Conservation (phyloP, 2,113 vertebrate species). For the Gavia stellata region DNA sequence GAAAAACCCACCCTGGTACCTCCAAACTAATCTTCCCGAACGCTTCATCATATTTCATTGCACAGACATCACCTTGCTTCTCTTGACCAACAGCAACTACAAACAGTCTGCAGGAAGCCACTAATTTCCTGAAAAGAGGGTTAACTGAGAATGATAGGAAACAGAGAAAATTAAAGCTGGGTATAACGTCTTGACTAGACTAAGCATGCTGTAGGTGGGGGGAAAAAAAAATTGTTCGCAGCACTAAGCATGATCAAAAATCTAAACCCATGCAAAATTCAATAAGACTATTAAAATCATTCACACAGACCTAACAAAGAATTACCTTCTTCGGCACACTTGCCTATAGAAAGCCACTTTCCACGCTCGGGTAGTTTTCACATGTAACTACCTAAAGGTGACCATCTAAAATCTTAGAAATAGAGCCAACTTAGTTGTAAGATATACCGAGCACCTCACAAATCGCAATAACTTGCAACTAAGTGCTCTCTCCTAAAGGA, state of each 20-base stretch:
- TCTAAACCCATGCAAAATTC: neutral
- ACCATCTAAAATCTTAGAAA: neutral
- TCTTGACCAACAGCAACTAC: neutral
- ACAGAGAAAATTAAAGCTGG: neutral
- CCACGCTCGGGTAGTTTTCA: neutral
- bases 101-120: constrained; percentile 51
- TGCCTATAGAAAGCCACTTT: neutral
- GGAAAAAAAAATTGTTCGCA: no score
- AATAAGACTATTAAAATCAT: neutral
- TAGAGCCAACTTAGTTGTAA: neutral
- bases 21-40: neutral
- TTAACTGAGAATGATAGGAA: constrained; percentile 23
- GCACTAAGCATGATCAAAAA: neutral
- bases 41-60: neutral
- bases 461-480: neutral
- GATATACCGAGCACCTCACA: rapidly evolving
- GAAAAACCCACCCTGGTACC: neutral
- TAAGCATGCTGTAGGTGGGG: neutral
- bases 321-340: neutral
- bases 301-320: neutral
- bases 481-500: neutral
- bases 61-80: neutral
- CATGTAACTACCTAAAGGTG: neutral
- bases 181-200: neutral
- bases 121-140: constrained; percentile 17